Percentiles rank a stretch among this genome's conserved stretches.
Conservation (phyloP, 2,113 vertebrate species). For the Lathamus discolor region DNA sequence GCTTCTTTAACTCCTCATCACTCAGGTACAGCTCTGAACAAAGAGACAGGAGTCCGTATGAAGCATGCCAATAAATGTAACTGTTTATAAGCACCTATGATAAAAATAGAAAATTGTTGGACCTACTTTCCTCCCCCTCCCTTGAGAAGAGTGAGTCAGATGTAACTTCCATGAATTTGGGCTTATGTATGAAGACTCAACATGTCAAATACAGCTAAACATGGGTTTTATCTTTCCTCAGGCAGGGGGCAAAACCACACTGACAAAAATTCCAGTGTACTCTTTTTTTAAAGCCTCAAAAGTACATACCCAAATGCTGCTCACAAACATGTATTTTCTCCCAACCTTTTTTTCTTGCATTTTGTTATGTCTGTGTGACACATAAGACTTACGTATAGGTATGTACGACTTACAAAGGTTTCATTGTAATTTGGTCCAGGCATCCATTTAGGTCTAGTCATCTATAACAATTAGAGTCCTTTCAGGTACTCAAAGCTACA, state of each 20-base stretch:
- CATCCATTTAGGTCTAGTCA: not conserved
- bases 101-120: not conserved
- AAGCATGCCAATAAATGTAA: not conserved
- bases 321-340: not conserved
- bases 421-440: not conserved
- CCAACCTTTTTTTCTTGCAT: not conserved
- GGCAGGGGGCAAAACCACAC: not conserved
- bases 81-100: not conserved
- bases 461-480: not conserved
- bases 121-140: not conserved
- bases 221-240: not conserved
- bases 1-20: conserved; percentile 88
- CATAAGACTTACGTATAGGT: not conserved
- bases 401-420: not conserved
- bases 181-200: not conserved
- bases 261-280: not conserved
- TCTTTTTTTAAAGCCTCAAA: not conserved
- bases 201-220: not conserved
- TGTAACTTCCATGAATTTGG: not conserved
- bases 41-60: not conserved
- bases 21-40: conserved; percentile 87
- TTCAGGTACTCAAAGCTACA: not conserved
- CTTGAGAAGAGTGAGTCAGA: not conserved
- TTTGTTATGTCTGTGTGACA: not conserved
- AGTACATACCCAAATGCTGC: not conserved